Conservation (phyloP, 2,888 invertebrate genomes). For the Dolichomitus sp. region DNA sequence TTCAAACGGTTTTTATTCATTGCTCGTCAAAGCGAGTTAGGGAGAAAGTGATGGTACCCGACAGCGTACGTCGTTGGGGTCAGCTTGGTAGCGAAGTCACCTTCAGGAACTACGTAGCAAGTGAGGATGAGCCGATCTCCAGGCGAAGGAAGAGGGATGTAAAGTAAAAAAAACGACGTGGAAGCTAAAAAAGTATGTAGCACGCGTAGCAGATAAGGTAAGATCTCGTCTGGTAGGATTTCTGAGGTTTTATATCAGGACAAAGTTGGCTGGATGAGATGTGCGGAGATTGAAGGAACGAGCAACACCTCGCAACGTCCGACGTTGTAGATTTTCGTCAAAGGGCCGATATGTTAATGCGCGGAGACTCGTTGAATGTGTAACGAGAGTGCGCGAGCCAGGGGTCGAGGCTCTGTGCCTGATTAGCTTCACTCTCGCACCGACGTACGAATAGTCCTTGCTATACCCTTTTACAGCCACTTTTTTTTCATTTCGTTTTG, state of each 20-base stretch:
- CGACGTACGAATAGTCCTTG: slow-evolving; percentile 19
- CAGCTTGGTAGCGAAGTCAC: slow-evolving; percentile 61
- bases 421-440: slow-evolving; percentile 76
- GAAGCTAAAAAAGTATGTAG: slow-evolving; percentile 38
- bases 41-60: slow-evolving; percentile 69
- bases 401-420: slow-evolving; percentile 70
- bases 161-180: slow-evolving; percentile 37
- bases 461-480: slow-evolving; percentile 22
- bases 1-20: slow-evolving; percentile 86
- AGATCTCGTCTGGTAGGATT: slow-evolving; percentile 70
- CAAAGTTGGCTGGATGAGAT: slow-evolving; percentile 42
- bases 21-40: slow-evolving; percentile 82
- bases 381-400: slow-evolving; percentile 76
- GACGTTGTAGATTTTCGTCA: slow-evolving; percentile 75
- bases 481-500: slow-evolving; percentile 10
- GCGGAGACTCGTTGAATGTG: slow-evolving; percentile 83
- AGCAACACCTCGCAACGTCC: slow-evolving; percentile 41
- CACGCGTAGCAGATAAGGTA: slow-evolving; percentile 39
- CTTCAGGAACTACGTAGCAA: slow-evolving; percentile 28
- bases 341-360: slow-evolving; percentile 85
- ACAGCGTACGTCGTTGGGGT: slow-evolving; percentile 47
- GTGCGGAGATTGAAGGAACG: slow-evolving; percentile 25
- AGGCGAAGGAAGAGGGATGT: slow-evolving; percentile 45
- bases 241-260: slow-evolving; percentile 78
- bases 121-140: slow-evolving; percentile 36